phyloP scores from a whole-genome alignment of 2,888 invertebrate species.

The Synanthedon formicaeformis region DNA sequence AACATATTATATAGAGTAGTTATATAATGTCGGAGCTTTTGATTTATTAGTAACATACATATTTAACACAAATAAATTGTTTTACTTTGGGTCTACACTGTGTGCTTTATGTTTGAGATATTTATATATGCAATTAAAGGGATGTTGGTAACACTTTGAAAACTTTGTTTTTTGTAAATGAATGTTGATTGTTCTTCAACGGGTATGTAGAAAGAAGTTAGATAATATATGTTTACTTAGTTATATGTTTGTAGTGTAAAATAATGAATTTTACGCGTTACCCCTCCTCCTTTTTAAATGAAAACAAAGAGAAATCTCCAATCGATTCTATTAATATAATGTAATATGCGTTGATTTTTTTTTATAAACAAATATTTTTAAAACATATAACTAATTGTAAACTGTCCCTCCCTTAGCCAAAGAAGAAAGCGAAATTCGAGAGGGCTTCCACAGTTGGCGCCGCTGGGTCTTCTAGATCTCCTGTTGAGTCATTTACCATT shows the following conservation, averaged over 20 bases:
- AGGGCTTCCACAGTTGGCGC: constrained; percentile 25
- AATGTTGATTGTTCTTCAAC: too few relatives aligned
- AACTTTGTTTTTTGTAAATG: too few relatives aligned
- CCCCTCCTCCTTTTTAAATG: background rate
- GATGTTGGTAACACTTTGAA: too few relatives aligned
- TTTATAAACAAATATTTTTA: background rate
- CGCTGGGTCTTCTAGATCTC: constrained; percentile 43
- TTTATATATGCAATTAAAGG: too few relatives aligned
- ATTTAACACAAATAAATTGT: too few relatives aligned
- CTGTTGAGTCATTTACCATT: constrained; percentile 49
- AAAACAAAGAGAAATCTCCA: background rate
- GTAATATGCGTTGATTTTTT: constrained; percentile 12
- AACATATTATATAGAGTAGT: too few relatives aligned
- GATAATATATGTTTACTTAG: background rate
- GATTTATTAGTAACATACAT: too few relatives aligned
- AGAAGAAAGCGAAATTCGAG: constrained; percentile 56
- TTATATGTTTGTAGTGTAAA: background rate
- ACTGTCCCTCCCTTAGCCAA: constrained; percentile 45
- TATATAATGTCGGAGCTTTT: too few relatives aligned
- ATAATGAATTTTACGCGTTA: background rate
- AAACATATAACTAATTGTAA: constrained; percentile 5
- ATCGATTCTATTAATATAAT: background rate
- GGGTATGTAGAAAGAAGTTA: too few relatives aligned
- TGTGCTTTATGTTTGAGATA: too few relatives aligned
- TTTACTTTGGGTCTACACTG: too few relatives aligned